These are phyloP conservation scores for Melinaea marsaeus DNA, from an alignment of 2,888 invertebrate genomes.

Conservation along the genomic window DNA sequence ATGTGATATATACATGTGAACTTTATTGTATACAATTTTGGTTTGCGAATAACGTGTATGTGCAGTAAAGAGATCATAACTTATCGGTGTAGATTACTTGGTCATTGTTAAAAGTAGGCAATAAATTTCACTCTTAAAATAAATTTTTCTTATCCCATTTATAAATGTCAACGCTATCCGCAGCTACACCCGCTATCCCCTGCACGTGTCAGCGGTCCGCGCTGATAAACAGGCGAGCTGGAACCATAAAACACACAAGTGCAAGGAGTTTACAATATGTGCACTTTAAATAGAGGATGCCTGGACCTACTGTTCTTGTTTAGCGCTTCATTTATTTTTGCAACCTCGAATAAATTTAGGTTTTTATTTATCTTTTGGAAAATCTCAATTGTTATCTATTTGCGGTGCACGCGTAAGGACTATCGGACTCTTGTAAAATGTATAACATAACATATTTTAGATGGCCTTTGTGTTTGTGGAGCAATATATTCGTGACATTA, in stretches of 20 bases:
- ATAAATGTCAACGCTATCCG: slow-evolving; percentile 27
- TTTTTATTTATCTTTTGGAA: slow-evolving; percentile 36
- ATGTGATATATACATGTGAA: too few relatives aligned
- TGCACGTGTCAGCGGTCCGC: slow-evolving; percentile 32
- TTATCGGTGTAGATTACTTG: not conserved
- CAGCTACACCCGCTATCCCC: slow-evolving; percentile 4
- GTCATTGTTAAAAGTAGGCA: not conserved
- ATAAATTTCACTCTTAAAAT: slow-evolving; percentile 3
- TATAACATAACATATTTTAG: too few relatives aligned
- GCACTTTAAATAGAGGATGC: slow-evolving; percentile 19
- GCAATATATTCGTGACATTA: too few relatives aligned
- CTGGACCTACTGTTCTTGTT: slow-evolving; percentile 17
- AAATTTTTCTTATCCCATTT: slow-evolving; percentile 22
- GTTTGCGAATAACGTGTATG: too few relatives aligned
- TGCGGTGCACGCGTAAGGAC: too few relatives aligned
- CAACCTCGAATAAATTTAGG: slow-evolving; percentile 17
- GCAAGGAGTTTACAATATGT: slow-evolving; percentile 30
- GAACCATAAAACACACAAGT: slow-evolving; percentile 33
- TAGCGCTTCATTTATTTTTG: slow-evolving; percentile 18
- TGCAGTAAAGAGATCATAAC: not conserved
- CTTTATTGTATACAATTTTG: too few relatives aligned
- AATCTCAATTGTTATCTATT: slow-evolving; percentile 46
- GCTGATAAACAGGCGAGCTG: slow-evolving; percentile 38
- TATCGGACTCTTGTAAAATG: too few relatives aligned
- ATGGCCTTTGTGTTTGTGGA: too few relatives aligned